Evolutionary conservation across 2,797 vertebrate genomes (phyloP).

Genomic region (Eulemur mongoz): DNA sequence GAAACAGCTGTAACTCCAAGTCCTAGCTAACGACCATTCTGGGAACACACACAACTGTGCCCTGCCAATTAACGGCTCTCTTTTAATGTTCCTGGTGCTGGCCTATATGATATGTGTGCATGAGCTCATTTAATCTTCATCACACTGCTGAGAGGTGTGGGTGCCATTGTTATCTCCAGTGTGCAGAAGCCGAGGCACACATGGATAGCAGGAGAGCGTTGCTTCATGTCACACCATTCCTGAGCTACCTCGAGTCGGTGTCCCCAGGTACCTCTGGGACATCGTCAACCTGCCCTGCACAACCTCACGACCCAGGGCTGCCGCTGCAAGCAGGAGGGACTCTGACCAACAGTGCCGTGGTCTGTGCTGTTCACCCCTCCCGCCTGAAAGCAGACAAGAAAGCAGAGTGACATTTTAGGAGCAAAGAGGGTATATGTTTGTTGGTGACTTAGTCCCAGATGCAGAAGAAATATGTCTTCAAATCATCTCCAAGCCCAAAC

Average conservation of each 20-base stretch:
- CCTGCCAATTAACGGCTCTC: fast-evolving
- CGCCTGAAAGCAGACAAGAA: not conserved
- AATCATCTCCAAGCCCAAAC: not conserved
- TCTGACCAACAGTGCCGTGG: not conserved
- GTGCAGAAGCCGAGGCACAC: not conserved
- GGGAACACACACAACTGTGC: fast-evolving
- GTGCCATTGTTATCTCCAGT: fast-evolving
- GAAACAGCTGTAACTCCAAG: not conserved
- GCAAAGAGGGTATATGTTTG: fast-evolving
- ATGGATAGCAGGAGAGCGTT: fast-evolving
- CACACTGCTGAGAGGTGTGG: not conserved
- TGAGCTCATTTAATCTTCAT: not conserved
- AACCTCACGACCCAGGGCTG: not conserved
- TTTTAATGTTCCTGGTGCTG: fast-evolving
- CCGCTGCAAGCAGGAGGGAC: not conserved
- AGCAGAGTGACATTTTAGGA: not conserved
- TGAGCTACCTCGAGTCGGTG: not conserved
- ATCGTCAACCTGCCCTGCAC: not conserved
- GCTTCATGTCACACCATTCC: no score
- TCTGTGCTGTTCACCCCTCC: not conserved
- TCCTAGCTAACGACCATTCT: not conserved
- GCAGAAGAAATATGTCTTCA: not conserved
- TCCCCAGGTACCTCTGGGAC: not conserved
- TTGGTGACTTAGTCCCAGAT: not conserved
- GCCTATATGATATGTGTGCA: fast-evolving